Evolutionary conservation across 2,888 invertebrate genomes (phyloP).

Genomic region (Caenorhabditis imperialis): DNA sequence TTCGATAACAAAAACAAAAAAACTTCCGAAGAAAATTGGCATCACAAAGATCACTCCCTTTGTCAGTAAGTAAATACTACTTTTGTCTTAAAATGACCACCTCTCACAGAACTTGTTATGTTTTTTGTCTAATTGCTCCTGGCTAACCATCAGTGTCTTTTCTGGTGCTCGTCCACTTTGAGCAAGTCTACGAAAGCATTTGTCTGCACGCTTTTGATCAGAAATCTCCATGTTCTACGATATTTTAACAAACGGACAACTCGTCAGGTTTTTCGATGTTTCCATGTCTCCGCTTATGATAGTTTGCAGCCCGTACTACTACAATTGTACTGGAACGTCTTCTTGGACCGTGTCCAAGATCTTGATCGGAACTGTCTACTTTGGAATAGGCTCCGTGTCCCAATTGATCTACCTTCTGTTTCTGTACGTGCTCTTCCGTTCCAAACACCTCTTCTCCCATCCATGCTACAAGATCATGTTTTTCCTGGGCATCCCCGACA

Average conservation of each 20-base stretch:
- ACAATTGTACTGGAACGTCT: constrained; percentile 46
- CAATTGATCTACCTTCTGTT: constrained; percentile 38
- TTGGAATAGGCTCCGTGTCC: constrained; percentile 30
- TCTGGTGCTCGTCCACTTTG: not conserved
- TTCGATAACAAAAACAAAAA: no score
- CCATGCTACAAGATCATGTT: constrained; percentile 56
- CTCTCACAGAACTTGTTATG: no score
- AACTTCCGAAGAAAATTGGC: no score
- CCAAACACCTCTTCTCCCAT: constrained; percentile 16
- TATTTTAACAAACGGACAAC: constrained; percentile 8
- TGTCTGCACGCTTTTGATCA: no score
- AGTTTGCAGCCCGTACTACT: constrained; percentile 31
- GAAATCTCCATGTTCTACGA: constrained; percentile 23
- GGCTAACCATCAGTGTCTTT: no score
- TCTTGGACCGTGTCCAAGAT: constrained; percentile 14
- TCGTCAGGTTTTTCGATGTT: constrained; percentile 6
- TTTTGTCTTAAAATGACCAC: no score
- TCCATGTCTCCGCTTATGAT: not conserved
- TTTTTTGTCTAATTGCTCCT: no score
- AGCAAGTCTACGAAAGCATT: no score
- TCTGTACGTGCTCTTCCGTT: constrained; percentile 13
- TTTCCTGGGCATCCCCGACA: constrained; percentile 42
- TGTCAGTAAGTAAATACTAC: no score
- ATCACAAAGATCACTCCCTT: no score
- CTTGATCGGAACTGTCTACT: constrained; percentile 25